Percentiles rank a stretch among this genome's conserved stretches.
These are phyloP conservation scores for Natrix natrix DNA, from an alignment of 2,797 vertebrate genomes.

Conservation along the genomic window DNA sequence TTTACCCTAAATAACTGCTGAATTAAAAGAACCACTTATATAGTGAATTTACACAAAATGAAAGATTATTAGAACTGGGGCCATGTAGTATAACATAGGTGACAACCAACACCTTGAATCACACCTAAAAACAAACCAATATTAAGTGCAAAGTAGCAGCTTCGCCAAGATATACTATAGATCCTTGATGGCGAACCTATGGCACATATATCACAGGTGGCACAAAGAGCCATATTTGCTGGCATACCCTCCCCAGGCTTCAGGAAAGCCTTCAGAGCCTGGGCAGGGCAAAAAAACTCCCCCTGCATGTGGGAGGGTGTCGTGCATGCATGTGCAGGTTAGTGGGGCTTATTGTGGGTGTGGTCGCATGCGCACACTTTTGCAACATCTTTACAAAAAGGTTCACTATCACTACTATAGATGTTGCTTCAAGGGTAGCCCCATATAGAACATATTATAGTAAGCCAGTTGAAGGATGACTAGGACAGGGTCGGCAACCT, in stretches of 20 bases:
- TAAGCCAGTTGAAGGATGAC: not conserved
- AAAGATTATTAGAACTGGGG: not conserved
- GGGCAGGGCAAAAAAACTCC: no score
- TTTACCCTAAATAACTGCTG: not conserved
- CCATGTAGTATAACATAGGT: not conserved
- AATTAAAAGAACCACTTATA: not conserved
- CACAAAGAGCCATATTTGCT: no score
- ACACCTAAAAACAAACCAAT: not conserved
- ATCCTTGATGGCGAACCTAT: not conserved
- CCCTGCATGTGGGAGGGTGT: no score
- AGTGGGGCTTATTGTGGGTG: no score
- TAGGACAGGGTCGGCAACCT: not conserved
- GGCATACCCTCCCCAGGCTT: no score
- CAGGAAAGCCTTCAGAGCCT: no score
- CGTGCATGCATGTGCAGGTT: no score
- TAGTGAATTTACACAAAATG: not conserved
- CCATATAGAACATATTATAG: not conserved
- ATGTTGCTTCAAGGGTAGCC: not conserved
- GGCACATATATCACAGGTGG: no score
- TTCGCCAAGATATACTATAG: not conserved
- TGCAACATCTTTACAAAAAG: no score
- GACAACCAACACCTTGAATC: not conserved
- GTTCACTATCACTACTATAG: not conserved
- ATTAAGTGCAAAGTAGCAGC: not conserved
- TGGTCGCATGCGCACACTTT: no score